A percentile compares a stretch with the other conserved stretches of the same genome.
These are phyloP conservation scores for Acanthoscelides obtectus DNA, from an alignment of 2,888 invertebrate species.

Conservation along the genomic window DNA sequence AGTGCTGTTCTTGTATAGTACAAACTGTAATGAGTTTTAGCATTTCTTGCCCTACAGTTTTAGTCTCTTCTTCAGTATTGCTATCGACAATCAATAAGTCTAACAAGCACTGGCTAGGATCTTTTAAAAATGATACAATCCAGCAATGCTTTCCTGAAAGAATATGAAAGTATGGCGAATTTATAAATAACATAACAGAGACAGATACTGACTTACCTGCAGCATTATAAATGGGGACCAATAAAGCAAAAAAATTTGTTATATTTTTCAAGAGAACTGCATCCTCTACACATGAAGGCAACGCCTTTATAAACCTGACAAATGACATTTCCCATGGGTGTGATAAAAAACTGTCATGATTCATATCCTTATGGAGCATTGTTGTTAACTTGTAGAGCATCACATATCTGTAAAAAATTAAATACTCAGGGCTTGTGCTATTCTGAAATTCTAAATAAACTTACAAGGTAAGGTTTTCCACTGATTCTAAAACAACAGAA, in stretches of 20 bases:
- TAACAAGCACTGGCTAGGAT: slow-evolving; percentile 32
- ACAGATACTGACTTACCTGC: slow-evolving; percentile 22
- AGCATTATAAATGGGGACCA: slow-evolving; percentile 37
- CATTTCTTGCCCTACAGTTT: slow-evolving; percentile 39
- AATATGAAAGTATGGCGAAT: background rate
- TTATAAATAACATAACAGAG: background rate
- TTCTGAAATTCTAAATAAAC: slow-evolving; percentile 16
- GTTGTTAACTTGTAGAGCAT: slow-evolving; percentile 24
- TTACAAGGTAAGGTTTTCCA: slow-evolving; percentile 57
- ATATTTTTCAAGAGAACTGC: slow-evolving; percentile 54
- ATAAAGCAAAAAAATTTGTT: slow-evolving; percentile 33
- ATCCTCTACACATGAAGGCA: slow-evolving; percentile 63
- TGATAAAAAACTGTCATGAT: slow-evolving; percentile 35
- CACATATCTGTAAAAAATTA: slow-evolving; percentile 27
- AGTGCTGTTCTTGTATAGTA: slow-evolving; percentile 37
- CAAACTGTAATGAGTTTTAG: slow-evolving; percentile 42
- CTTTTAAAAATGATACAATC: slow-evolving; percentile 39
- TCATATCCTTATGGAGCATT: slow-evolving; percentile 8
- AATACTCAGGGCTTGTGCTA: slow-evolving; percentile 2
- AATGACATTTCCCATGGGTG: slow-evolving; percentile 62
- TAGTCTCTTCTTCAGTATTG: slow-evolving; percentile 29
- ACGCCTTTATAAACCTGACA: slow-evolving; percentile 56
- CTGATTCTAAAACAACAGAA: slow-evolving; percentile 52
- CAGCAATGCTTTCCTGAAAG: slow-evolving; percentile 35
- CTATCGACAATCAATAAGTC: slow-evolving; percentile 34